phyloP scores from a whole-genome alignment of 1,140 invertebrate genomes.

The Pogonus chalceus region DNA sequence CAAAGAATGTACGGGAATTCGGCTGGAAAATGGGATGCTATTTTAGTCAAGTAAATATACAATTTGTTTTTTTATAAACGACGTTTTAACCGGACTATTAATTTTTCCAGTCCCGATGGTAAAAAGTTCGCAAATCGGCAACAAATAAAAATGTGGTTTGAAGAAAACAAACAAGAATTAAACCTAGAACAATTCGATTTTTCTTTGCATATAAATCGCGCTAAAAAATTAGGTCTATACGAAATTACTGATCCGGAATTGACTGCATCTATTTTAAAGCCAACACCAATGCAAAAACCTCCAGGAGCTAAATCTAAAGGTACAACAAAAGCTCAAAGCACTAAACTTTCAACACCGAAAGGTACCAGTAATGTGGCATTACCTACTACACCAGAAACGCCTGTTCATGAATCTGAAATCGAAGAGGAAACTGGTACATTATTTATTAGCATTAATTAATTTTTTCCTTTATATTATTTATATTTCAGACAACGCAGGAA shows the following conservation, averaged over 20 bases:
- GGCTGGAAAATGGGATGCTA: constrained; percentile 71
- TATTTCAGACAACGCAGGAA: neutral
- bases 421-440: constrained; percentile 3
- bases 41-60: constrained; percentile 52
- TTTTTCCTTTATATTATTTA: constrained; percentile 6
- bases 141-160: constrained; percentile 47
- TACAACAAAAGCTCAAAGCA: neutral
- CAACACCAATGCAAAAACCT: neutral
- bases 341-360: neutral
- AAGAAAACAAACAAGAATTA: constrained; percentile 38
- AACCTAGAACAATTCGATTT: constrained; percentile 49
- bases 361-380: neutral
- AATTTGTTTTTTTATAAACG: constrained; percentile 10
- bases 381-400: neutral
- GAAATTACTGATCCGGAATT: constrained; percentile 25
- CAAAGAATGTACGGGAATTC: constrained; percentile 53
- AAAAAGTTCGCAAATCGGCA: constrained; percentile 48
- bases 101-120: constrained; percentile 44
- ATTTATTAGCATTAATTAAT: constrained; percentile 11
- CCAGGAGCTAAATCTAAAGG: neutral
- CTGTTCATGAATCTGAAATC: neutral
- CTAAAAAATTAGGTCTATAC: constrained; percentile 43
- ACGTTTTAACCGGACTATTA: constrained; percentile 1
- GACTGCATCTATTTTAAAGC: constrained; percentile 4
- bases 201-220: constrained; percentile 43